Evolutionary conservation across 2,113 vertebrate genomes (phyloP).

Genomic region (Xiphophorus hellerii): DNA sequence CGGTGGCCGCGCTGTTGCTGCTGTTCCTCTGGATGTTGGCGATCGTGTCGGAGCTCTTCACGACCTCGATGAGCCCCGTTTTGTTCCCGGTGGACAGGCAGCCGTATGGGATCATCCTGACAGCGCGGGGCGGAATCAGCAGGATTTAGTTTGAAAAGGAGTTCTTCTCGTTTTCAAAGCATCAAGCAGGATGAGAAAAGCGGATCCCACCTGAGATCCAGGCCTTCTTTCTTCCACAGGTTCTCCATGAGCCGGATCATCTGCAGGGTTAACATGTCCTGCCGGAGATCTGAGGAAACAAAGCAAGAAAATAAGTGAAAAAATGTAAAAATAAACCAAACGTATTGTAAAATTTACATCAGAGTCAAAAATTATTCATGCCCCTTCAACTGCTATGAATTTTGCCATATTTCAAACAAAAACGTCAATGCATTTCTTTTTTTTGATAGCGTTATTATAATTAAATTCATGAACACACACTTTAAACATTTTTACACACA

Average conservation of each 20-base stretch:
- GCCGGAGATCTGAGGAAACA: slow-evolving; percentile 87
- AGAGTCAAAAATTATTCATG: not conserved
- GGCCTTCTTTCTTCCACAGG: slow-evolving; percentile 94
- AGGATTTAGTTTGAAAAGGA: not conserved
- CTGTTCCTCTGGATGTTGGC: slow-evolving; percentile 98
- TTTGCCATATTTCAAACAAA: not conserved
- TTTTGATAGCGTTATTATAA: too few relatives aligned
- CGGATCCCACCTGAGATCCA: slow-evolving; percentile 89
- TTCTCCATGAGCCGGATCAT: slow-evolving; percentile 98
- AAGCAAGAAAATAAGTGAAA: not conserved
- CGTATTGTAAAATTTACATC: not conserved
- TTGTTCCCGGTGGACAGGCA: slow-evolving; percentile 97
- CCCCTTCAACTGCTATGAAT: not conserved
- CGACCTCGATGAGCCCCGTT: slow-evolving; percentile 94
- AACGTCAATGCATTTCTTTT: too few relatives aligned
- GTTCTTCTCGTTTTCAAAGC: not conserved
- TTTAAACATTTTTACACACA: too few relatives aligned
- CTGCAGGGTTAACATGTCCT: slow-evolving; percentile 98
- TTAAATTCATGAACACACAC: too few relatives aligned
- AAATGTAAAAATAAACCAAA: not conserved
- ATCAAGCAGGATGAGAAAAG: not conserved
- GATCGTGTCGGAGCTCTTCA: slow-evolving; percentile 93
- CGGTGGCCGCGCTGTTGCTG: slow-evolving; percentile 94
- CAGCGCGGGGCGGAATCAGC: not conserved
- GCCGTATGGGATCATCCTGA: slow-evolving; percentile 96